These are phyloP conservation scores for Ciconia stormi DNA, from an alignment of 2,113 vertebrate species.

Conservation along the genomic window DNA sequence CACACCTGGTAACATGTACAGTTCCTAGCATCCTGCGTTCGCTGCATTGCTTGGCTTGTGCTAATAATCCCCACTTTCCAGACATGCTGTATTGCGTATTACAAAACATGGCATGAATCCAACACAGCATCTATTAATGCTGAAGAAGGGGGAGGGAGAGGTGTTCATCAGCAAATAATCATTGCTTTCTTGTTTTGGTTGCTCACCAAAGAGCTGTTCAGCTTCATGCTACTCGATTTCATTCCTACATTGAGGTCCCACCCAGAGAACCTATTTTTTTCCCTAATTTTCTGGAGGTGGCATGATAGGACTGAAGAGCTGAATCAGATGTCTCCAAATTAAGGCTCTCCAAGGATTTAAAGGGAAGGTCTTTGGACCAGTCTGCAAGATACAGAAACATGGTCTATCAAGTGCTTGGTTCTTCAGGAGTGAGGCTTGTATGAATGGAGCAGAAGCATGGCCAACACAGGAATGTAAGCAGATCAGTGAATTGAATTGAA, in stretches of 20 bases:
- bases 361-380: not conserved
- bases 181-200: not conserved
- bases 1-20: not conserved
- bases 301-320: not conserved
- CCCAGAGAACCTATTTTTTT: not conserved
- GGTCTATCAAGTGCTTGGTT: not conserved
- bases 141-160: not conserved
- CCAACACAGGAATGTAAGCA: not conserved
- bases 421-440: not conserved
- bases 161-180: not conserved
- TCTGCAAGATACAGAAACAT: not conserved
- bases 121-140: not conserved
- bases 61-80: not conserved
- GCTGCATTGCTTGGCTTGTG: not conserved
- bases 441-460: not conserved
- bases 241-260: not conserved
- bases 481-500: not conserved
- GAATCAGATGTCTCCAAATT: not conserved
- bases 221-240: not conserved
- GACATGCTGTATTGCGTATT: fast-evolving
- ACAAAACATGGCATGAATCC: not conserved
- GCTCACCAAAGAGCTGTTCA: not conserved
- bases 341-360: not conserved
- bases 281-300: not conserved
- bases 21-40: fast-evolving